These are phyloP conservation scores for Sycophila texana DNA, from an alignment of 2,888 invertebrate species.

Conservation along the genomic window DNA sequence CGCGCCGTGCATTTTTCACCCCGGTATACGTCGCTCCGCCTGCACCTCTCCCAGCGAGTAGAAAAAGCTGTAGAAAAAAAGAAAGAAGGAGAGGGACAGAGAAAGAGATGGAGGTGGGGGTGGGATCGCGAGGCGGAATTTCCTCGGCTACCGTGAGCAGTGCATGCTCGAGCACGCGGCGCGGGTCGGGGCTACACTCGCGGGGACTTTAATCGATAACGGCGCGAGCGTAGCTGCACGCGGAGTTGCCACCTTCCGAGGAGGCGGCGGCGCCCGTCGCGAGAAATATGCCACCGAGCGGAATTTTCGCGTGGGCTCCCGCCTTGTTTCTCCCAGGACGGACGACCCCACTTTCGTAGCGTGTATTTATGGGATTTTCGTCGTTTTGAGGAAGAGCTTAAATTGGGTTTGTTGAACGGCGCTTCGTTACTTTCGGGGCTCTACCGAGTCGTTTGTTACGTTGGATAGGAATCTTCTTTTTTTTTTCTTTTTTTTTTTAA, in stretches of 20 bases:
- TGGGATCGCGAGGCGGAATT: neutral
- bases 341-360: too few species aligned
- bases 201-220: conserved; percentile 61
- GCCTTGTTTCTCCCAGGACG: too few species aligned
- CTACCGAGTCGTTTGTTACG: too few species aligned
- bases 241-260: neutral
- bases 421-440: too few species aligned
- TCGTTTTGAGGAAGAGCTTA: too few species aligned
- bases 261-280: neutral
- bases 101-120: neutral
- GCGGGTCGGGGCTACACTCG: conserved; percentile 42
- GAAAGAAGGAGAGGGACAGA: neutral
- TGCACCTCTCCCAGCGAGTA: neutral
- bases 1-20: neutral
- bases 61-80: neutral
- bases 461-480: too few species aligned
- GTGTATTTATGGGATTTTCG: too few species aligned
- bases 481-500: too few species aligned
- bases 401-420: too few species aligned
- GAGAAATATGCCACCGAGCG: neutral
- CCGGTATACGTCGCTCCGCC: neutral
- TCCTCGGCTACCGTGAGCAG: neutral
- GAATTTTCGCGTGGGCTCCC: too few species aligned
- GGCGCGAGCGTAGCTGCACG: conserved; percentile 31
- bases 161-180: conserved; percentile 55